phyloP scores from a whole-genome alignment of 2,113 vertebrate genomes.

The Lepidothrix coronata region DNA sequence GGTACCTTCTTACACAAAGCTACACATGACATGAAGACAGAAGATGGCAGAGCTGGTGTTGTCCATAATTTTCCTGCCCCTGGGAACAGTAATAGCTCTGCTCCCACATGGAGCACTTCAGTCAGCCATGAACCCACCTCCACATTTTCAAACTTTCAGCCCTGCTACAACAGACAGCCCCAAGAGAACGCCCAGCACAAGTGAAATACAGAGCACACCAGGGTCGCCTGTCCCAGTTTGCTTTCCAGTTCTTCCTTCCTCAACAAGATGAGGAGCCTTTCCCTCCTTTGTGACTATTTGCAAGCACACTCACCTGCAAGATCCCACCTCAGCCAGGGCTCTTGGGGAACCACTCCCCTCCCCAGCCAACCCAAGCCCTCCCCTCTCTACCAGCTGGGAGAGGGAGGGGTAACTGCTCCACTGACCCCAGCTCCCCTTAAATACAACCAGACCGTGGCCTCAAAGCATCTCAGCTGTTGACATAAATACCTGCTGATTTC shows the following conservation, averaged over 20 bases:
- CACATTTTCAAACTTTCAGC: neutral
- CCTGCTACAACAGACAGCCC: neutral
- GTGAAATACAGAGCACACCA: neutral
- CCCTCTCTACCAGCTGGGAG: neutral
- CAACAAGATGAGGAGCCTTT: neutral
- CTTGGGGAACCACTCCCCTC: neutral
- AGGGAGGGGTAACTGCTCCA: neutral
- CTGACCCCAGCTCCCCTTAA: neutral
- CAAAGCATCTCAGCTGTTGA: neutral
- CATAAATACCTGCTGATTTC: neutral
- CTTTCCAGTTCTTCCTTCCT: neutral
- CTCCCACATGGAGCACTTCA: neutral
- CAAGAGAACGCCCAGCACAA: neutral
- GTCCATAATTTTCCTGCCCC: neutral
- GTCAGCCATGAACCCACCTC: neutral
- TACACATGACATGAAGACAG: accelerated
- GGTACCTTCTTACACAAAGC: neutral
- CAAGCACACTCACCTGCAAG: neutral
- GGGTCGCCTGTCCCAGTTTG: neutral
- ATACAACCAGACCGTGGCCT: neutral
- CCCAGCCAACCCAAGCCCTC: neutral
- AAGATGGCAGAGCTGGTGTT: neutral
- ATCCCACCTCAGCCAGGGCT: neutral
- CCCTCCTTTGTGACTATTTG: neutral
- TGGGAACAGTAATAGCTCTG: neutral